Evolutionary conservation across 1,140 invertebrate species (phyloP), one percentile per base, ranked within the genome.

Genomic region (Copidosoma floridanum): DNA sequence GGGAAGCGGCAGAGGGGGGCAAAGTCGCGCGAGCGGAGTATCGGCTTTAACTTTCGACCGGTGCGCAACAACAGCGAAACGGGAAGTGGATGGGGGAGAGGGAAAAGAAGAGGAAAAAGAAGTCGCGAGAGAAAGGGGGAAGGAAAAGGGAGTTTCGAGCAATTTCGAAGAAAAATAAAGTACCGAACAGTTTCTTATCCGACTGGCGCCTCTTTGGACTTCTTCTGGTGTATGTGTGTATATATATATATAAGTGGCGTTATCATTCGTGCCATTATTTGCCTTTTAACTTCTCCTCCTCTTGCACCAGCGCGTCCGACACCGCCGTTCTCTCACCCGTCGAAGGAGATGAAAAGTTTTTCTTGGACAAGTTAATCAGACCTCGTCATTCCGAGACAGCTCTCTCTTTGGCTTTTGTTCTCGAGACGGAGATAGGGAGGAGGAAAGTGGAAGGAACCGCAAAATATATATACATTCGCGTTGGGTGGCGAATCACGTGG

Each of bases 161-260:
- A 52, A 29, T 59, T 43, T 12, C 18, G 29, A 53, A 53, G 48
- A 59, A 59, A 59, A 59, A 59, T 59, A 59, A 46, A 53, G 57
- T 59, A 58, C 38, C 43, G 40, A 51, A 43, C 27, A 58, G 48
- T 58, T 58, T 58, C 48, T 58, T 58, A 58, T 58, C 57, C 48
- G 14, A 40, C 35, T 32, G 27, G 18, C 8, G 6, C 16, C 35
- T 27, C 8, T 12, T 24, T n/a, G 11, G 41, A 29, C 26, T 56
- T 35, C 46, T 27, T 32, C 29, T 12, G 6, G 29, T 32, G 6
- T 32, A 32, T 32, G 29, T 6, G 29, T 32, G 29, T 32, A 8
- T 35, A 8, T n/a, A n/a, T n/a, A n/a, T n/a, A n/a, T n/a, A n/a
- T n/a, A n/a, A 32, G 29, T 32, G 29, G 29, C 29, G 37, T 57